Conservation (phyloP, 2,797 vertebrate species). For the Chanos chanos region DNA sequence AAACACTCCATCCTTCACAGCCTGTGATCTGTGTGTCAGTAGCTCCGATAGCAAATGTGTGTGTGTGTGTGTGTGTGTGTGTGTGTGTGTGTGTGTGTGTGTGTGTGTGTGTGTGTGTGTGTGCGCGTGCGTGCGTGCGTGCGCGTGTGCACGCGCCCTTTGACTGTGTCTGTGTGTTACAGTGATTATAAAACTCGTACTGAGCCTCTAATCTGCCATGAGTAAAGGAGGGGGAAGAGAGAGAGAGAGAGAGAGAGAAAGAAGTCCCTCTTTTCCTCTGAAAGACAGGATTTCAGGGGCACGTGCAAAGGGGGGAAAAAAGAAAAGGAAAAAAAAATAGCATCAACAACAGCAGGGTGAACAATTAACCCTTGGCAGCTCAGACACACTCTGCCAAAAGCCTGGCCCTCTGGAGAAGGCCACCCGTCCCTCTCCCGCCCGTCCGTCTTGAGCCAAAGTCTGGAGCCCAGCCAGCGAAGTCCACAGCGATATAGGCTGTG, state of each 20-base stretch:
- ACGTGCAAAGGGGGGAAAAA: too few relatives aligned
- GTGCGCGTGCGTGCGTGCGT: background rate
- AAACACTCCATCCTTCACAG: conserved; percentile 3
- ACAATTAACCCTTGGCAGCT: conserved; percentile 42
- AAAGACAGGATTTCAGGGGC: too few relatives aligned
- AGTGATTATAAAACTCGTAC: too few relatives aligned
- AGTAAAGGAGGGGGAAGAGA: background rate
- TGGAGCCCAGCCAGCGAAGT: too few relatives aligned
- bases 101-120: background rate
- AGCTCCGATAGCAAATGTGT: background rate
- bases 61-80: background rate
- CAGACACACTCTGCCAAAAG: too few relatives aligned
- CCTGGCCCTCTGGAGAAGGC: too few relatives aligned
- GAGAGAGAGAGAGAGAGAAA: background rate
- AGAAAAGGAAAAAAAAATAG: too few relatives aligned
- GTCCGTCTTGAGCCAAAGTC: too few relatives aligned
- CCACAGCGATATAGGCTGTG: too few relatives aligned
- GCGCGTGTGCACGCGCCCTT: background rate
- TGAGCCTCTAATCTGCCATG: too few relatives aligned
- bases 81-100: background rate
- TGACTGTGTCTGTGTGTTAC: background rate
- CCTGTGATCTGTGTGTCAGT: background rate
- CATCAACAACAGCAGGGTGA: conserved; percentile 9
- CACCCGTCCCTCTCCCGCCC: too few relatives aligned
- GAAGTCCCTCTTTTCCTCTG: too few relatives aligned